Conservation (phyloP, 2,113 vertebrate species). For the Chaenocephalus aceratus region DNA sequence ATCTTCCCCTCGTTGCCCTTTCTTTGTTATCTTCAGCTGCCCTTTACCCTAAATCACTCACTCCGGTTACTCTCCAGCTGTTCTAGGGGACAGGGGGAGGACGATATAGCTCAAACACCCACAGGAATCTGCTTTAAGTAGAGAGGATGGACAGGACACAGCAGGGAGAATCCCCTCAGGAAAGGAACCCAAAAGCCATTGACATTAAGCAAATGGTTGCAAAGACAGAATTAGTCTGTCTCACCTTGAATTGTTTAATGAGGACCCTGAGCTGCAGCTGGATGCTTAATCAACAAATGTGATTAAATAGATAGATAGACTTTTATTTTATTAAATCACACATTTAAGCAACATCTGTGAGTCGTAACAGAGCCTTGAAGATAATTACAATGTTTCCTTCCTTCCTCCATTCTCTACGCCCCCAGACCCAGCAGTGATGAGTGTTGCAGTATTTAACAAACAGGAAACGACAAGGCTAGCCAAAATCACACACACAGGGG, state of each 20-base stretch:
- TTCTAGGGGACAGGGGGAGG: constrained; percentile 44
- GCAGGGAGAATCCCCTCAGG: not conserved
- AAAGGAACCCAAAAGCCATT: constrained; percentile 21
- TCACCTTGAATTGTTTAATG: constrained; percentile 2
- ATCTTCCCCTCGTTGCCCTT: constrained; percentile 5
- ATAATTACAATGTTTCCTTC: constrained; percentile 23
- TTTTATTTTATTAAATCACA: too few species aligned
- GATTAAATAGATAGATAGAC: too few species aligned
- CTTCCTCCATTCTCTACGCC: not conserved
- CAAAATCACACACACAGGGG: constrained; percentile 32
- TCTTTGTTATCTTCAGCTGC: constrained; percentile 38
- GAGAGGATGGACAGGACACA: constrained; percentile 3
- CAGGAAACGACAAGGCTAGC: constrained; percentile 39
- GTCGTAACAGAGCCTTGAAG: constrained; percentile 8
- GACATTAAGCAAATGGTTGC: not conserved
- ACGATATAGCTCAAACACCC: constrained; percentile 25
- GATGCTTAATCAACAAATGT: constrained; percentile 14
- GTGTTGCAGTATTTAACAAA: constrained; percentile 9
- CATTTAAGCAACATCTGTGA: constrained; percentile 17
- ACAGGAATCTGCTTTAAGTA: not conserved
- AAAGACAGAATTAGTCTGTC: constrained; percentile 1
- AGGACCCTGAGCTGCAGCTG: constrained; percentile 14
- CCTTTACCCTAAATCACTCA: constrained; percentile 43
- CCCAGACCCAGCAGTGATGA: constrained; percentile 3
- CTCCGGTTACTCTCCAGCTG: constrained; percentile 39